A percentile compares a stretch with the other conserved stretches of the same genome.
Evolutionary conservation across 2,888 invertebrate species (phyloP).

Genomic region (Drosophila silvestris): DNA sequence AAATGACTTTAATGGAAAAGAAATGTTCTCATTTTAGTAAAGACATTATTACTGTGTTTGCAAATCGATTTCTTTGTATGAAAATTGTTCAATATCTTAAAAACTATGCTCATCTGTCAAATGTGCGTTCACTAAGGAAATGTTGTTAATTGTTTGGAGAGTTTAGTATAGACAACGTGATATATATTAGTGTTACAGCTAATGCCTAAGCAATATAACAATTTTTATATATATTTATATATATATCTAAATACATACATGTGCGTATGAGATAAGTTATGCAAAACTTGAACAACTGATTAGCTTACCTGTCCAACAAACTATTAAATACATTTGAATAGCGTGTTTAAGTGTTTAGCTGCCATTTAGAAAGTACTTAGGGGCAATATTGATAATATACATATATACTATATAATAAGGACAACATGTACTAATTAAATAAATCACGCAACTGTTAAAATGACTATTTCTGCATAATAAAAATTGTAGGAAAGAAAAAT

Average conservation of each 20-base stretch:
- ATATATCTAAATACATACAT: slow-evolving; percentile 31
- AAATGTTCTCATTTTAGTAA: background rate
- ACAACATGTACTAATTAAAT: slow-evolving; percentile 1
- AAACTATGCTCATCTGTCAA: background rate
- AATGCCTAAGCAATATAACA: slow-evolving; percentile 52
- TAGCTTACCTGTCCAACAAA: slow-evolving; percentile 8
- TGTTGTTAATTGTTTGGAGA: slow-evolving; percentile 14
- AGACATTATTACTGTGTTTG: background rate
- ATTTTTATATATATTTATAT: slow-evolving; percentile 9
- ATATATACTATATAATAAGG: background rate
- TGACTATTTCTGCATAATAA: slow-evolving; percentile 19
- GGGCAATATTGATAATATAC: background rate
- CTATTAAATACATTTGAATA: background rate
- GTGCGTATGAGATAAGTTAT: slow-evolving; percentile 38
- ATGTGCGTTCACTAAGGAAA: background rate
- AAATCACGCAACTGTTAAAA: slow-evolving; percentile 20
- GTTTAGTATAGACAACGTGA: slow-evolving; percentile 55
- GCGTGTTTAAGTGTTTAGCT: background rate
- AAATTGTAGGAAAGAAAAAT: slow-evolving; percentile 4
- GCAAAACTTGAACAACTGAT: slow-evolving; percentile 21
- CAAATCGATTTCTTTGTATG: background rate
- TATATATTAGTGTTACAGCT: slow-evolving; percentile 61
- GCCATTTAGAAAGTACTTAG: background rate
- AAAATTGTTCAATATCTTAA: slow-evolving; percentile 12
- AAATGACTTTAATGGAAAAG: background rate